Evolutionary conservation across 2,797 vertebrate genomes (phyloP).

Genomic region (Micrastur ruficollis): DNA sequence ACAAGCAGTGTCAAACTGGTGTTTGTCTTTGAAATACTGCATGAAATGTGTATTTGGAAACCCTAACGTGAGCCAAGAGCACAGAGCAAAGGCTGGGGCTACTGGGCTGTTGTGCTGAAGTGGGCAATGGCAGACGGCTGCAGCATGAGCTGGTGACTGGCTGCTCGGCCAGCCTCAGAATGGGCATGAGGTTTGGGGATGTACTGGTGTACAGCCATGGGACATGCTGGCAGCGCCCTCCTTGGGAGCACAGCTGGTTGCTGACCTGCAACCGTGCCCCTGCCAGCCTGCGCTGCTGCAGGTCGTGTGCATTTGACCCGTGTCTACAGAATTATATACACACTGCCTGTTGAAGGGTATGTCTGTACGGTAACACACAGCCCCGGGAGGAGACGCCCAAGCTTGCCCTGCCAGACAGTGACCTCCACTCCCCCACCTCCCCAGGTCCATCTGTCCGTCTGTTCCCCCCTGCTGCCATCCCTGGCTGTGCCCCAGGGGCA

Average conservation of each 20-base stretch:
- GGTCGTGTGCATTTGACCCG: background rate
- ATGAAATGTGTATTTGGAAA: background rate
- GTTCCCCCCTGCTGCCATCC: background rate
- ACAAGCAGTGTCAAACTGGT: background rate
- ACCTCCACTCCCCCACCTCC: background rate
- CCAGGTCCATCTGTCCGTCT: too few relatives aligned
- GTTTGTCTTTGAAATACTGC: background rate
- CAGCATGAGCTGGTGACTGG: fast-evolving
- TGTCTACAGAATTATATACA: fast-evolving
- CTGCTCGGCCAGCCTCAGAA: background rate
- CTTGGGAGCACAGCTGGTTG: background rate
- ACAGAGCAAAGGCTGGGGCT: background rate
- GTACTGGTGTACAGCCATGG: fast-evolving
- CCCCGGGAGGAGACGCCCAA: background rate
- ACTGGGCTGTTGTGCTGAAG: background rate
- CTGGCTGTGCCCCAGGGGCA: background rate
- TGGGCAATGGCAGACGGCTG: background rate
- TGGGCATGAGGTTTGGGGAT: fast-evolving
- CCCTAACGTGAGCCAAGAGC: background rate
- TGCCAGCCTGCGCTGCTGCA: background rate
- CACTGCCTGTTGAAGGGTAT: fast-evolving
- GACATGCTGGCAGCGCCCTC: background rate
- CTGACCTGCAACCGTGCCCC: fast-evolving
- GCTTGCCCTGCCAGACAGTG: background rate
- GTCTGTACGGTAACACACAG: background rate